Base-by-base conservation (phyloP, 2,797 vertebrate species). In the Nannoperca obscura region DNA sequence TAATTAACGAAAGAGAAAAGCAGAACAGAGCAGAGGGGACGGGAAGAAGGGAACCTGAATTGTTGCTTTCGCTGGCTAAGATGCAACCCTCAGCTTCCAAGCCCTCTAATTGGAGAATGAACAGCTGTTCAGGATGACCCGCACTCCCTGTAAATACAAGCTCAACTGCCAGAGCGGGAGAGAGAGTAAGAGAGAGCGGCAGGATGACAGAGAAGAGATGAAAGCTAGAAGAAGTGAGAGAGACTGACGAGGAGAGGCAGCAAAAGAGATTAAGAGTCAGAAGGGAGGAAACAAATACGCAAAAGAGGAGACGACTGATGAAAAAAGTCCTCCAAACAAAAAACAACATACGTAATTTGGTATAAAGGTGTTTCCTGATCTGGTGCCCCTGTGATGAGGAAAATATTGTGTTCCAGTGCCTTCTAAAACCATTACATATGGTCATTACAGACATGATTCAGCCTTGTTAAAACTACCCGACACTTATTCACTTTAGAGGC, bases 101-200 rank as follows among this genome's bases (percentile, higher is more conserved):
- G 69, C 60, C 40, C 44, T 89, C 47, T 84, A 87, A 89, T 81
- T 86, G 79, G 78, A 81, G 78, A 78, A 74, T 65, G 82, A 86
- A 84, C 86, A 89, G 91, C 90, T 91, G 89, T 76, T 89, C 34
- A 12, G 44, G 75, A 81, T 88, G 87, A 92, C 83, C 86, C 15
- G 0, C 0, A 15, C 34, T 46, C 53, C 17, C 52, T 54, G 57
- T 64, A 71, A 82, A 86, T 75, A 55, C 52, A 30, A 61, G 38
- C 74, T 72, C 17, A 64, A 40, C 71, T 34, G 47, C 40, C 50
- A 34, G 71, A 40, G 40, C 0, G 7, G 7, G 24, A 20, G 55
- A 50, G 49, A 40, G 13, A 54, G 24, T 36, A 12, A 11, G 44
- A 58, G 53, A 60, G 46, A 34, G 72, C 20, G n/a, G 34, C 3